phyloP scores from a whole-genome alignment of 2,797 vertebrate species.

The Lepilemur ruficaudatus region DNA sequence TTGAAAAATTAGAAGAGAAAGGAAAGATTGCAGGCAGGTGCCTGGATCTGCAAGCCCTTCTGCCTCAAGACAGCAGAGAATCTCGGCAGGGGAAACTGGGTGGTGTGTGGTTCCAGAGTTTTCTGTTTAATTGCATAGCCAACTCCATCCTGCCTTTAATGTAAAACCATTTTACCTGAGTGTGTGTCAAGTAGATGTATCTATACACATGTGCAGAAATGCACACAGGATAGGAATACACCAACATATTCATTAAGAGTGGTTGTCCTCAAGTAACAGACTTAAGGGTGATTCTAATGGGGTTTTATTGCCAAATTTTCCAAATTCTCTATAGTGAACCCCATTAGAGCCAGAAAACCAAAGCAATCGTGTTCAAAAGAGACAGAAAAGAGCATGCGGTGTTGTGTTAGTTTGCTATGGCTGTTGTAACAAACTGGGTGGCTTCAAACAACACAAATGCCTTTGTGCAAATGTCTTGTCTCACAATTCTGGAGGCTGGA shows the following conservation, averaged over 20 bases:
- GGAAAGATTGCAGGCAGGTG: background rate
- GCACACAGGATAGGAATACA: background rate
- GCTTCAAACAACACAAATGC: background rate
- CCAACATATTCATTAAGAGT: background rate
- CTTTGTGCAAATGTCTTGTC: background rate
- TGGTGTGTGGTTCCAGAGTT: accelerated
- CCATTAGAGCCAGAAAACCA: background rate
- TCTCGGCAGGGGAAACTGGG: background rate
- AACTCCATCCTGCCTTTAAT: background rate
- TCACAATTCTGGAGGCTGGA: background rate
- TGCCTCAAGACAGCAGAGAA: background rate
- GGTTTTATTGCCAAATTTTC: background rate
- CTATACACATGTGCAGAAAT: background rate
- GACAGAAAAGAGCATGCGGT: background rate
- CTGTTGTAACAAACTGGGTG: accelerated
- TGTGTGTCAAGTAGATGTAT: background rate
- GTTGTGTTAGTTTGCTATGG: no score
- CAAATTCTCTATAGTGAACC: background rate
- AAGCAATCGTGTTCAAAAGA: background rate
- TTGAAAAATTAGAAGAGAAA: background rate
- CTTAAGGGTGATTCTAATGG: background rate
- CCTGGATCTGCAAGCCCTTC: background rate
- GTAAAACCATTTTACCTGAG: background rate
- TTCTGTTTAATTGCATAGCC: background rate
- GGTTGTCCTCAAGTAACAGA: background rate